Evolutionary conservation across 2,888 invertebrate species (phyloP).

Genomic region (Gonocerus acuteangulatus): DNA sequence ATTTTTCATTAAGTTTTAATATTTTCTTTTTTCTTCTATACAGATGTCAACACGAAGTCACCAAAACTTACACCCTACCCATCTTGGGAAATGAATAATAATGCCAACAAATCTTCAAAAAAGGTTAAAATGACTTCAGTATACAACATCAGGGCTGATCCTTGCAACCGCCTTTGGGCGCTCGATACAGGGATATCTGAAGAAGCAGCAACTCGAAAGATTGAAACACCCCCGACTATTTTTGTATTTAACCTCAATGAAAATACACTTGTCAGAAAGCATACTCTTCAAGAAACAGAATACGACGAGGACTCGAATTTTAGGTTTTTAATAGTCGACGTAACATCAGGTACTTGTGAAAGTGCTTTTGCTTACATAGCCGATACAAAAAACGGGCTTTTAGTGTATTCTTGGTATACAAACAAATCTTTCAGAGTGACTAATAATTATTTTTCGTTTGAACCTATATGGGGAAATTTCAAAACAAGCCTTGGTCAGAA

Average conservation of each 20-base stretch:
- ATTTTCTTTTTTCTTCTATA: too few relatives aligned
- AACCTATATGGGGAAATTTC: constrained; percentile 48
- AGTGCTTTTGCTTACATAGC: constrained; percentile 70
- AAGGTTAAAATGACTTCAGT: constrained; percentile 51
- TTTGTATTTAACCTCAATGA: constrained; percentile 50
- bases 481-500: constrained; percentile 48
- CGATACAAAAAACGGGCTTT: constrained; percentile 55
- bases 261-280: constrained; percentile 58
- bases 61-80: constrained; percentile 68
- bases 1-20: too few relatives aligned
- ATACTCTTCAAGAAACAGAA: constrained; percentile 55
- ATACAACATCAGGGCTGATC: constrained; percentile 63
- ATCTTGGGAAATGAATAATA: constrained; percentile 48
- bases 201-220: constrained; percentile 48
- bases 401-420: constrained; percentile 66
- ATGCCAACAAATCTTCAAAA: constrained; percentile 35
- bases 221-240: constrained; percentile 55
- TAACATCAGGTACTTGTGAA: constrained; percentile 60
- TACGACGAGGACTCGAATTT: constrained; percentile 70
- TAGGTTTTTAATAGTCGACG: constrained; percentile 69
- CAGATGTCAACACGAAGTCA: constrained; percentile 49
- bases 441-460: constrained; percentile 67
- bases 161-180: constrained; percentile 69
- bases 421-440: constrained; percentile 69
- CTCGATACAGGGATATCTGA: constrained; percentile 58